Evolutionary conservation across 37 sponge, comb jelly and placozoan species (phyloP), one percentile per base, ranked within the genome.

Genomic region (Amphimedon queenslandica): DNA sequence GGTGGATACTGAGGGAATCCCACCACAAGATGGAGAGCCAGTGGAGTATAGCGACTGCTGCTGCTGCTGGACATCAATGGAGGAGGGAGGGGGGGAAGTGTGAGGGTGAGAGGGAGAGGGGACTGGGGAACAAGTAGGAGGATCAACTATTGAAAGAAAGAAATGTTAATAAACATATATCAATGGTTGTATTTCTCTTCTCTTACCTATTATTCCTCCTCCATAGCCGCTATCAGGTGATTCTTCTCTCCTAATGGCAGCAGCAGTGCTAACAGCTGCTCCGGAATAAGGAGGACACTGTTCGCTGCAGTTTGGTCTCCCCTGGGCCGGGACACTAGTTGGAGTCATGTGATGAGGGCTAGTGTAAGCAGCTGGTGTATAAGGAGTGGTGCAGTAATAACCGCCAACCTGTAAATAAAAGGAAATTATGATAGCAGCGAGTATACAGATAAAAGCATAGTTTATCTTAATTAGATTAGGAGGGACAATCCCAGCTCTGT

Each of bases 21-120:
- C n/a, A n/a, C n/a, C n/a, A n/a, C n/a, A n/a, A n/a, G 31, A 20
- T 34, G 74, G n/a, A 20, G 42, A 8, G 29, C 51, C 37, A 18
- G 77, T 32, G 29, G 69, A 37, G 11, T 11, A 41, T 28, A 33
- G 41, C 37, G 69, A 63, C 64, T 63, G 64, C 28, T 29, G 64
- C n/a, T n/a, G n/a, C n/a, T n/a, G n/a, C 57, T 23, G 20, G 31
- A 32, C n/a, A 11, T 71, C 57, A 37, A 40, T 51, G 2, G 53
- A 57, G 34, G n/a, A n/a, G n/a, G n/a, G n/a, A n/a, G n/a, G n/a
- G 64, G 64, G 64, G 64, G 28, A 63, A 29, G 13, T 29, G 3
- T 25, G 60, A 58, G 4, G 66, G 35, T 23, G 66, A 3, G 3
- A 65, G 37, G 5, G 66, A 37, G 3, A 30, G 21, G 66, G 66